Evolutionary conservation across 2,888 invertebrate genomes (phyloP).

Genomic region (Allolobophora icterica): DNA sequence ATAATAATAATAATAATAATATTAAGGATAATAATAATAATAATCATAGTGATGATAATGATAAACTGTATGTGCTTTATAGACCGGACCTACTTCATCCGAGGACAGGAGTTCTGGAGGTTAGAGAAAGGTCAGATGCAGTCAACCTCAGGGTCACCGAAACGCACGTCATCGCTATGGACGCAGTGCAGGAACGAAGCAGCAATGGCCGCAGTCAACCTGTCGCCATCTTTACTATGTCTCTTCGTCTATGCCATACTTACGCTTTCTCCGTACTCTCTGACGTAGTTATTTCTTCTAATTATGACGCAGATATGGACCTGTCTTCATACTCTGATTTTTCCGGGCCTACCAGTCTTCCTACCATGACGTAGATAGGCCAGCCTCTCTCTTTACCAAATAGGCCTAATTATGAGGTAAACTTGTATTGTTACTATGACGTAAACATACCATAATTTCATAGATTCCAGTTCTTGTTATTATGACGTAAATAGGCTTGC

Average conservation of each 20-base stretch:
- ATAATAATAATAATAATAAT: too few species aligned
- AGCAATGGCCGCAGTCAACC: not conserved
- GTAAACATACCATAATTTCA: too few species aligned
- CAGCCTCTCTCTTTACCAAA: slow-evolving; percentile 53
- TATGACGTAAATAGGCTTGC: too few species aligned
- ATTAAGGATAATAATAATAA: too few species aligned
- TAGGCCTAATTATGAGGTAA: too few species aligned
- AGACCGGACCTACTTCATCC: not conserved
- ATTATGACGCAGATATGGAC: too few species aligned
- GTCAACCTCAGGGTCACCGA: not conserved
- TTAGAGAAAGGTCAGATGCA: not conserved
- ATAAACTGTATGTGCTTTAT: not conserved
- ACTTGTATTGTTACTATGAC: too few species aligned
- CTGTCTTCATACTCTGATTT: too few species aligned
- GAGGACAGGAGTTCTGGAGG: not conserved
- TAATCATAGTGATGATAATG: too few species aligned
- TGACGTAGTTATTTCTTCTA: not conserved
- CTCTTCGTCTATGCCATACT: not conserved
- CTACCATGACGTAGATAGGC: slow-evolving; percentile 61
- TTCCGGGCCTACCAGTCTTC: too few species aligned
- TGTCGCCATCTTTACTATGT: not conserved
- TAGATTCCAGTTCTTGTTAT: too few species aligned
- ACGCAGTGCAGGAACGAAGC: not conserved
- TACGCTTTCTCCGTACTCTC: not conserved
- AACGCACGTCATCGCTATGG: not conserved